Percentiles rank a stretch among this genome's conserved stretches.
Conservation (phyloP, 2,888 invertebrate genomes). For the Atherix ibis region DNA sequence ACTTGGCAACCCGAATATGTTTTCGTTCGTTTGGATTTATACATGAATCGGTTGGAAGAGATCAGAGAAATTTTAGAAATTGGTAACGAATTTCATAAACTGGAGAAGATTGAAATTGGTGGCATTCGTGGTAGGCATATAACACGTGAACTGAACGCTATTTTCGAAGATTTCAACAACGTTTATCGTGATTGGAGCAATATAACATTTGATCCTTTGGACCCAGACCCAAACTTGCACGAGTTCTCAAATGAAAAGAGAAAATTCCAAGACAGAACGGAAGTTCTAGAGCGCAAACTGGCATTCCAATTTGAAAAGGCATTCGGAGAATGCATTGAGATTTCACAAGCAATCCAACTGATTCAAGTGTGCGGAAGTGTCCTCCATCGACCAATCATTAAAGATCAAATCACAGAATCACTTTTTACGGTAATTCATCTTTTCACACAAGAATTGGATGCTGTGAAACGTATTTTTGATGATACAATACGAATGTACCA, state of each 20-base stretch:
- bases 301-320: constrained; percentile 67
- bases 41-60: constrained; percentile 44
- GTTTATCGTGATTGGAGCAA: constrained; percentile 28
- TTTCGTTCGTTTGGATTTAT: constrained; percentile 49
- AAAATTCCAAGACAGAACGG: constrained; percentile 42
- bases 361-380: constrained; percentile 59
- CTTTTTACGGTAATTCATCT: constrained; percentile 34
- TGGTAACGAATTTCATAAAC: constrained; percentile 64
- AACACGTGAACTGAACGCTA: constrained; percentile 34
- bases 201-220: constrained; percentile 59
- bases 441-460: constrained; percentile 48
- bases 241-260: constrained; percentile 49
- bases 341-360: constrained; percentile 47
- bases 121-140: constrained; percentile 49
- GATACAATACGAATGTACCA: constrained; percentile 34
- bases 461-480: constrained; percentile 46
- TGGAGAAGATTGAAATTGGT: constrained; percentile 72
- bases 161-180: constrained; percentile 23
- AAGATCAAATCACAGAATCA: constrained; percentile 44
- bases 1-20: constrained; percentile 56
- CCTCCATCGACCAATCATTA: constrained; percentile 57
- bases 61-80: constrained; percentile 57
- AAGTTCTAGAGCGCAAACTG: constrained; percentile 60
- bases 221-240: constrained; percentile 50
- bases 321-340: constrained; percentile 60